Conservation (phyloP, 2,888 invertebrate genomes). For the Cerceris ruficornis region DNA sequence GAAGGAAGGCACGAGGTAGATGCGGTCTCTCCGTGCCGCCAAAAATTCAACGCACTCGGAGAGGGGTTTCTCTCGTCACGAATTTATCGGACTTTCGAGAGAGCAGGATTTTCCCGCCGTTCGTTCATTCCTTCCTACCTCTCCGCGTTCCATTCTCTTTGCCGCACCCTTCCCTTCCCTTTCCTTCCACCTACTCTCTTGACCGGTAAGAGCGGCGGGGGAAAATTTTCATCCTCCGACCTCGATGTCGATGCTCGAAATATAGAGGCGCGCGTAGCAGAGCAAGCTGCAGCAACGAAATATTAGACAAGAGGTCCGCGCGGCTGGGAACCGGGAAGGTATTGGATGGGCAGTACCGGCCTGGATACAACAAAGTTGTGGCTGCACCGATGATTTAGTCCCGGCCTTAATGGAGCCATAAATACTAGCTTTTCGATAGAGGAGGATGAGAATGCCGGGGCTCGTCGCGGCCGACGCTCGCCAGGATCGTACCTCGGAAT, state of each 20-base stretch:
- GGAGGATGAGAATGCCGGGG: conserved; percentile 71
- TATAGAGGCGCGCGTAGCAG: conserved; percentile 71
- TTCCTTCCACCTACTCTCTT: conserved; percentile 31
- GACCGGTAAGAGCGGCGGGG: conserved; percentile 37
- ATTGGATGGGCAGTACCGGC: conserved; percentile 74
- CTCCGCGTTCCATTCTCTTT: neutral
- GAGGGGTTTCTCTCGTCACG: neutral
- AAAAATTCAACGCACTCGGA: neutral
- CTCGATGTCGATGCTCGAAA: conserved; percentile 70
- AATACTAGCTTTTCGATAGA: conserved; percentile 85
- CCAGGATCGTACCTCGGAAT: conserved; percentile 60
- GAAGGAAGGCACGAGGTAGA: too few relatives aligned
- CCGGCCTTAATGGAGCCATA: conserved; percentile 85
- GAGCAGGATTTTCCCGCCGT: neutral
- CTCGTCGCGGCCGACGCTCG: conserved; percentile 54
- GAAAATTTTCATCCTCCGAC: conserved; percentile 63
- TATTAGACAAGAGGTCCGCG: conserved; percentile 78
- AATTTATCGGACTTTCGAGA: neutral
- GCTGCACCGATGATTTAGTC: conserved; percentile 84
- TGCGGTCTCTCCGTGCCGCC: too few relatives aligned
- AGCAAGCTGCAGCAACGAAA: conserved; percentile 75
- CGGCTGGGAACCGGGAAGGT: conserved; percentile 72
- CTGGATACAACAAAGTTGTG: conserved; percentile 82
- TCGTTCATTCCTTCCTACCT: neutral
- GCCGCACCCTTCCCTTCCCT: conserved; percentile 18